Evolutionary conservation across 1,140 invertebrate species (phyloP).

Genomic region (Meteorus sp.): DNA sequence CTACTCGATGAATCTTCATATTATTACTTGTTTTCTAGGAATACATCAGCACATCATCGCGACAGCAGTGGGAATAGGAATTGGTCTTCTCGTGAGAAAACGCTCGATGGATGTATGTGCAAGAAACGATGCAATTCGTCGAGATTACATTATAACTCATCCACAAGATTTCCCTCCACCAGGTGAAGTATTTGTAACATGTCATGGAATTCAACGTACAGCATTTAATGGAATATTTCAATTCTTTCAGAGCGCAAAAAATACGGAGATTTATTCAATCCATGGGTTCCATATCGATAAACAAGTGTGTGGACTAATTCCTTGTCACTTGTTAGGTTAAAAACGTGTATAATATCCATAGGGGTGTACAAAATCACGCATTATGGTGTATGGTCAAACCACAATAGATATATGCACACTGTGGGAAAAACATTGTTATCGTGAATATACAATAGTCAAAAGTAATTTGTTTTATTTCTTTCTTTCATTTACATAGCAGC

Average conservation of each 20-base stretch:
- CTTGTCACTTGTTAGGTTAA: conserved; percentile 13
- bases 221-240: not conserved
- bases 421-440: too few relatives aligned
- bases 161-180: conserved; percentile 70
- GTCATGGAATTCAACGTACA: not conserved
- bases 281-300: conserved; percentile 69
- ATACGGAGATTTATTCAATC: conserved; percentile 63
- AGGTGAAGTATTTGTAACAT: conserved; percentile 46
- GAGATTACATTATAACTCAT: conserved; percentile 71
- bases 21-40: conserved; percentile 56
- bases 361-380: too few relatives aligned
- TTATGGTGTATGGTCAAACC: too few relatives aligned
- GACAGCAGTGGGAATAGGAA: conserved; percentile 21
- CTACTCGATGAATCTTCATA: conserved; percentile 23
- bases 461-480: too few relatives aligned
- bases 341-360: conserved; percentile 23
- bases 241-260: conserved; percentile 65
- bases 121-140: conserved; percentile 67
- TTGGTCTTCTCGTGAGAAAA: conserved; percentile 39
- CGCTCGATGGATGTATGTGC: conserved; percentile 55
- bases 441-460: too few relatives aligned
- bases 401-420: too few relatives aligned
- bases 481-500: too few relatives aligned
- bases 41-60: conserved; percentile 60
- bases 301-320: conserved; percentile 18